phyloP scores from a whole-genome alignment of 1,140 invertebrate species.

The Telenomus remus region DNA sequence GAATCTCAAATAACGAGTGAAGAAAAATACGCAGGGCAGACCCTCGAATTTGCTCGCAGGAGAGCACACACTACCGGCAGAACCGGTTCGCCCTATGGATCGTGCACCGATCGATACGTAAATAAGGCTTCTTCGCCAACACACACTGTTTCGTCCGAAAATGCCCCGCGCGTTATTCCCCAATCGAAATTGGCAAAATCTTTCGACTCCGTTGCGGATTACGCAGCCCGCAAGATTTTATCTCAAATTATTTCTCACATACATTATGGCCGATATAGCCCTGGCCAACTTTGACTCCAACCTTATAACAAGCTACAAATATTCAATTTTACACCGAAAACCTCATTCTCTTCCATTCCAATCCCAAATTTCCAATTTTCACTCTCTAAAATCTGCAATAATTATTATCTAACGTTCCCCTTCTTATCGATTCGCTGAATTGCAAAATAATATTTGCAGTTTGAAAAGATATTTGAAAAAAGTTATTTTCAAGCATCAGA shows the following conservation, averaged over 20 bases:
- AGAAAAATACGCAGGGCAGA: conserved; percentile 47
- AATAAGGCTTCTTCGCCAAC: conserved; percentile 39
- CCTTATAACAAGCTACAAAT: neutral
- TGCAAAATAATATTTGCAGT: too few species aligned
- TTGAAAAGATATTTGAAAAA: too few species aligned
- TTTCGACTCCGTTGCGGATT: conserved; percentile 5
- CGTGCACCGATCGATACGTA: conserved; percentile 33
- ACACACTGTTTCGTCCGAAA: conserved; percentile 17
- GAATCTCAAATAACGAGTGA: conserved; percentile 46
- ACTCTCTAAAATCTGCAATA: too few species aligned
- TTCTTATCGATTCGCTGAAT: too few species aligned
- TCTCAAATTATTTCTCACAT: conserved; percentile 31
- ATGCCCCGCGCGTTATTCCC: conserved; percentile 14
- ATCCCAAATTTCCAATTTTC: too few species aligned
- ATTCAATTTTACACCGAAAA: too few species aligned
- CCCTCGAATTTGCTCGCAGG: conserved; percentile 42
- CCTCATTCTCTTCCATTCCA: too few species aligned
- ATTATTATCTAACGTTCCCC: too few species aligned
- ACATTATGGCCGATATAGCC: conserved; percentile 8
- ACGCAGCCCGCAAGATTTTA: conserved; percentile 14
- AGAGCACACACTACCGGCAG: conserved; percentile 14
- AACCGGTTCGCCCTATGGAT: conserved; percentile 39
- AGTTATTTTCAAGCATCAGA: too few species aligned
- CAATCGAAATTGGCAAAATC: conserved; percentile 2
- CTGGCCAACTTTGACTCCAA: neutral